phyloP scores from a whole-genome alignment of 1,140 invertebrate genomes.

The Callitettix versicolor region DNA sequence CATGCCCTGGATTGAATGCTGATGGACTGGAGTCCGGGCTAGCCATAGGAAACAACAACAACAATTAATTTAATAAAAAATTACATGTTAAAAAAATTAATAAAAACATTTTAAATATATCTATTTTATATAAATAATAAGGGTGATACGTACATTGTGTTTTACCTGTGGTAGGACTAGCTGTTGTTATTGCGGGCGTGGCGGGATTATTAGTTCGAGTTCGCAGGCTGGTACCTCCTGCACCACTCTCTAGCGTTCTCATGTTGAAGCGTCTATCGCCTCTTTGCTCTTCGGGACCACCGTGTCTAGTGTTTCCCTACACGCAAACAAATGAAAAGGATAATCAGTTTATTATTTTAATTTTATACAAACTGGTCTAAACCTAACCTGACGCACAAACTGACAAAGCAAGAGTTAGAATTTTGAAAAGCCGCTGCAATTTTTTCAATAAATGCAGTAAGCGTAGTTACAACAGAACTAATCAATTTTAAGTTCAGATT shows the following conservation, averaged over 20 bases:
- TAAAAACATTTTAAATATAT: too few species aligned
- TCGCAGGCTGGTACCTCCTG: background rate
- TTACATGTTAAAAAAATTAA: too few species aligned
- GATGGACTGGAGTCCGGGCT: too few species aligned
- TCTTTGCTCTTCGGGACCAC: conserved; percentile 11
- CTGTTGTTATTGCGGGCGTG: background rate
- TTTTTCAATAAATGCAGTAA: background rate
- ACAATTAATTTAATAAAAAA: too few species aligned
- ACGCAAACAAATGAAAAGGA: background rate
- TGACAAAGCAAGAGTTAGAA: background rate
- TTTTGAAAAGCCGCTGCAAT: background rate
- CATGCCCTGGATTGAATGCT: too few species aligned
- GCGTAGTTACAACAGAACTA: background rate
- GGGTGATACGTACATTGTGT: background rate
- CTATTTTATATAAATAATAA: too few species aligned
- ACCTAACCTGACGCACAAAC: background rate
- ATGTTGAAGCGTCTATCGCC: background rate
- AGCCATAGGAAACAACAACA: too few species aligned
- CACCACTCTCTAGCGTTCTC: background rate
- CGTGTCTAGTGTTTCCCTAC: conserved; percentile 15
- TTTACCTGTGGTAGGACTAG: background rate
- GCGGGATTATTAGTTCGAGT: background rate
- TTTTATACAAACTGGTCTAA: background rate
- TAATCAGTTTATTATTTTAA: background rate
- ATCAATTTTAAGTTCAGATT: background rate